Evolutionary conservation across 2,113 vertebrate species (phyloP).

Genomic region (Planiliza haematocheilus): DNA sequence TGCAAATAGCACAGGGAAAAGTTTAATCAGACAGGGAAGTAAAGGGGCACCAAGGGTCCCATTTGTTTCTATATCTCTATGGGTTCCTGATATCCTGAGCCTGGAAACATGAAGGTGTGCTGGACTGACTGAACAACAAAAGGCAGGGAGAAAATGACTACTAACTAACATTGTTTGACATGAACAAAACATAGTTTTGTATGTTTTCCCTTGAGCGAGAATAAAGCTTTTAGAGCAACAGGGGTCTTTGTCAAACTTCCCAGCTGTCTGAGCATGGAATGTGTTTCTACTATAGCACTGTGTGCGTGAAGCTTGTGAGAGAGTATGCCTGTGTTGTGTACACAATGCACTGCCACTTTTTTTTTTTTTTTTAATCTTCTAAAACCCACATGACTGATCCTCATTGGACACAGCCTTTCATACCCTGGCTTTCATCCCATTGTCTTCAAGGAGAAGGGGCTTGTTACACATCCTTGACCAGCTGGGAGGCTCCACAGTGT

Average conservation of each 20-base stretch:
- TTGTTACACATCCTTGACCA: slow-evolving; percentile 53
- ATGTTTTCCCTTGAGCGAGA: slow-evolving; percentile 75
- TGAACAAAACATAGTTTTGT: slow-evolving; percentile 58
- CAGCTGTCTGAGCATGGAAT: slow-evolving; percentile 71
- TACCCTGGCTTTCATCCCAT: slow-evolving; percentile 77
- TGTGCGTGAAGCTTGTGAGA: slow-evolving; percentile 35
- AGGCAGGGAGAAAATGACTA: slow-evolving; percentile 32
- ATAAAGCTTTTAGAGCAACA: slow-evolving; percentile 78
- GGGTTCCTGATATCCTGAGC: slow-evolving; percentile 65
- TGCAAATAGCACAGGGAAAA: slow-evolving; percentile 1
- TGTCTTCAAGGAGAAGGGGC: slow-evolving; percentile 68
- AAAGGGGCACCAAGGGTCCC: slow-evolving; percentile 24
- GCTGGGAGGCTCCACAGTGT: slow-evolving; percentile 40
- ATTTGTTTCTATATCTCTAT: slow-evolving; percentile 27
- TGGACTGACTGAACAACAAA: slow-evolving; percentile 28
- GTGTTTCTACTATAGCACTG: slow-evolving; percentile 34
- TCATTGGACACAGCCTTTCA: slow-evolving; percentile 67
- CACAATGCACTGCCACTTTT: slow-evolving; percentile 65
- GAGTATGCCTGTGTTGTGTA: slow-evolving; percentile 18
- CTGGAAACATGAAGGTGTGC: slow-evolving; percentile 38
- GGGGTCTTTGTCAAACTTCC: slow-evolving; percentile 68
- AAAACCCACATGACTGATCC: slow-evolving; percentile 34
- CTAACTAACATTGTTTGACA: slow-evolving; percentile 53
- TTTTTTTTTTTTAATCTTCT: slow-evolving; percentile 40
- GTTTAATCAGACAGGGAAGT: background rate